These are phyloP conservation scores for Acronicta leporina DNA, from an alignment of 2,888 invertebrate species.

Conservation along the genomic window DNA sequence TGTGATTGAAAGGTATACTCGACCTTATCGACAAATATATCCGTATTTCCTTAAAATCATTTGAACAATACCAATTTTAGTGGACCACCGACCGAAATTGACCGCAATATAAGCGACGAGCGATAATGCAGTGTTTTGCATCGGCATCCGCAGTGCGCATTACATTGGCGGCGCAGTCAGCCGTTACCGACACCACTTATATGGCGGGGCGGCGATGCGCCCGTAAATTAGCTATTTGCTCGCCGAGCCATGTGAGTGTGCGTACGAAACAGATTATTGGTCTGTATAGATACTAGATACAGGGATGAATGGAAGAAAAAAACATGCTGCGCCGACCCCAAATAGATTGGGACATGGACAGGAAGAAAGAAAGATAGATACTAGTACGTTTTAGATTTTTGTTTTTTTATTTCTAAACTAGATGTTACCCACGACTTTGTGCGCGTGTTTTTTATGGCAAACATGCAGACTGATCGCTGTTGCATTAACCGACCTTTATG, in stretches of 20 bases:
- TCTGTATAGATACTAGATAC: not conserved
- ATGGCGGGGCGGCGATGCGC: constrained; percentile 36
- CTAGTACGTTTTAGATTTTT: no score
- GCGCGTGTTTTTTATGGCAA: no score
- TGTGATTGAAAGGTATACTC: no score
- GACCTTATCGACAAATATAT: no score
- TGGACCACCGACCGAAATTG: constrained; percentile 6
- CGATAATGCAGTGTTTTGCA: constrained; percentile 65
- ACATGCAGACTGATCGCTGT: no score
- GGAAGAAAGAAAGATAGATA: no score
- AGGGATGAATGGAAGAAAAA: no score
- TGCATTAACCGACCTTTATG: no score
- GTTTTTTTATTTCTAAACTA: no score
- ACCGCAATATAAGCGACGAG: constrained; percentile 41
- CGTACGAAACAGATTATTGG: constrained; percentile 12
- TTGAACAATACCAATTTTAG: not conserved
- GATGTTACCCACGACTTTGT: no score
- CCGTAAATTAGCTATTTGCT: constrained; percentile 44
- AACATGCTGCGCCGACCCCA: no score
- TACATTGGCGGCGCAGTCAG: constrained; percentile 57
- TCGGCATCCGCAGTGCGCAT: constrained; percentile 67
- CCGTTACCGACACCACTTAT: constrained; percentile 44
- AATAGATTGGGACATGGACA: no score
- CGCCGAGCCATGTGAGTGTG: constrained; percentile 24
- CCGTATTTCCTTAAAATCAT: not conserved